Evolutionary conservation across 2,113 vertebrate genomes (phyloP), one percentile per base, ranked within the genome.

Genomic region (Podarcis cretensis): DNA sequence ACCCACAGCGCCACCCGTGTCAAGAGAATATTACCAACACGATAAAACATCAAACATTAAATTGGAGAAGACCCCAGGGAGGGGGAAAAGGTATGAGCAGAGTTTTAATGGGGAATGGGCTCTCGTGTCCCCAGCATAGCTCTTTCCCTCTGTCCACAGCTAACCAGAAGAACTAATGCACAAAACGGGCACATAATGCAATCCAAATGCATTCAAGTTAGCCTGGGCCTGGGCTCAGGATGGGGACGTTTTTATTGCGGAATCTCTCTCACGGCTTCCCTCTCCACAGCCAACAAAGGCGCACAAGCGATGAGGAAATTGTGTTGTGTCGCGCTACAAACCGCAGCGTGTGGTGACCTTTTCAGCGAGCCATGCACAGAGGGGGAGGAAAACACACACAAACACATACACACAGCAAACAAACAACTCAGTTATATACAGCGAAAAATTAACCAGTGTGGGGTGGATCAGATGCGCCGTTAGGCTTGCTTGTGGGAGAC

Each of bases 341-440:
- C 68, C 5, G 18, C 5, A 6, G 69, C 86, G 65, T 82, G 79
- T 25, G 86, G 86, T 87, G 86, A 87, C 86, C 86, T 87, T 87
- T 87, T 73, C 86, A 43, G 48, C 2, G 73, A 87, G 48, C 20
- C 57, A 9, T 75, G 13, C 80, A 43, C 37, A 65, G 79, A 30
- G 57, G 54, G 54, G 23, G 73, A n/a, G 73, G 14, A 7, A 3
- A 2, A 27, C 66, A 68, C 66, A 68, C 59, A 63, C 59, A 63
- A 14, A 63, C 59, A 63, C 57, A 59, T 18, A 18, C 57, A 59
- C 59, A 63, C 66, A 68, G 23, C 54, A 81, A 37, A n/a, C 66
- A 75, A 88, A 48, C 59, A n/a, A 75, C 57, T 88, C 69, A 83
- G 25, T 81, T 81, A 65, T 75, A 75, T 76, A 88, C 71, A 75